Evolutionary conservation across 1,140 invertebrate genomes (phyloP), one percentile per base, ranked within the genome.

Genomic region (Brachionus angularis): DNA sequence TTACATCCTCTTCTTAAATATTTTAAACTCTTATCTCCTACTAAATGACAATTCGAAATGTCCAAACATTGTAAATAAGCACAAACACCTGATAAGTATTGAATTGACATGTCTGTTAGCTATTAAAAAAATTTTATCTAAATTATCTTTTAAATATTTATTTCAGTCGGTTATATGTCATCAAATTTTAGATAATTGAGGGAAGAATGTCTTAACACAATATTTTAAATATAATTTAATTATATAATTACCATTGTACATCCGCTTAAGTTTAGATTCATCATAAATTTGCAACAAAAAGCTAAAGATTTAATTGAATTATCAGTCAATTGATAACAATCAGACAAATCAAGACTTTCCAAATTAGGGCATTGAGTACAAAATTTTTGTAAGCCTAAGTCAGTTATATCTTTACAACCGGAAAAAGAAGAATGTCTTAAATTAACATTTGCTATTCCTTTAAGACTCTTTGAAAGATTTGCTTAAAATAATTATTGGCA

Each of bases 351-450:
- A 44, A 82, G 74, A 21, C 77, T 74, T 71, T 81, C 78, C 10
- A 82, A 75, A 27, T 79, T 76, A 52, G 76, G 76, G 75, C 78
- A 80, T 73, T 80, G 79, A 62, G 81, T 79, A 33, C 80, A 78
- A 76, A 82, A 81, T 74, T 82, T 82, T 74, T 81, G 80, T 55
- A 82, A 70, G 4, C 81, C 81, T 27, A 81, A 73, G 73, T 82
- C 80, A 39, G 79, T 81, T 47, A 82, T 79, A 49, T 74, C 74
- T 14, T 61, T 72, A 75, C 79, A 82, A 52, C 47, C 62, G 29
- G 62, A 46, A 12, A 47, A 67, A 5, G 42, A 44, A 3, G 42
- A 39, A 25, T 67, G 33, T 25, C 62, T 16, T 23, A 67, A 36
- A 50, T 47, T 67, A 23, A 16, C 8, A 10, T 67, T 67, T 2